Evolutionary conservation across 2,113 vertebrate species (phyloP), one percentile per base, ranked within the genome.

Genomic region (Chauna torquata): DNA sequence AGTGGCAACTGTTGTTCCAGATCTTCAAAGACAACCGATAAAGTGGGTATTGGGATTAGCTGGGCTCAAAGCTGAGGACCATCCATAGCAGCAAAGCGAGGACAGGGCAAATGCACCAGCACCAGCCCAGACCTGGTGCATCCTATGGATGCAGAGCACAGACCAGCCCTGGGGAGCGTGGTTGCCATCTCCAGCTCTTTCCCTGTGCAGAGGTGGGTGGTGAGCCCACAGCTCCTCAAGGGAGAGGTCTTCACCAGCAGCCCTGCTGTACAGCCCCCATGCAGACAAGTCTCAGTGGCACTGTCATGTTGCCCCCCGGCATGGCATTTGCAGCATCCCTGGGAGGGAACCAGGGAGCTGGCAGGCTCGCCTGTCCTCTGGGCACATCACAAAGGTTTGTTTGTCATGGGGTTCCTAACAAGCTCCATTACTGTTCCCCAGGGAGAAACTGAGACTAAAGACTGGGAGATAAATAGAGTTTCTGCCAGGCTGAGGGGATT

Each of bases 161-260:
- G 82, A 45, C 3, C 3, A 28, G 82, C 36, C 45, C 11, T 10
- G 0, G 1, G 20, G 8, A 89, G 47, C 6, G 0, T 4, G 12
- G 59, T 32, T 79, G 69, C 45, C 40, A 38, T 4, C 36, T 47
- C 54, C 65, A 90, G 12, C 30, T 25, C 32, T 77, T 49, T 17
- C 58, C 14, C 30, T 34, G 47, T 15, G 8, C 27, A 32, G 30
- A 90, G 25, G 30, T 40, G n/a, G 69, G 36, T 68, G 42, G 20
- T 8, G 80, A 79, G 30, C 25, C 22, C 34, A 4, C 1, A 2
- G 58, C 42, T 64, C 44, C n/a, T 55, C 32, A n/a, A 8, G 45
- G 22, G n/a, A 71, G 16, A 30, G 28, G 34, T 38, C 40, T 61
- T 86, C 79, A 42, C 47, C 54, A 47, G 28, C 16, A 42, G 12